Evolutionary conservation across 2,113 vertebrate species (phyloP).

Genomic region (Clarias macrocephalus): DNA sequence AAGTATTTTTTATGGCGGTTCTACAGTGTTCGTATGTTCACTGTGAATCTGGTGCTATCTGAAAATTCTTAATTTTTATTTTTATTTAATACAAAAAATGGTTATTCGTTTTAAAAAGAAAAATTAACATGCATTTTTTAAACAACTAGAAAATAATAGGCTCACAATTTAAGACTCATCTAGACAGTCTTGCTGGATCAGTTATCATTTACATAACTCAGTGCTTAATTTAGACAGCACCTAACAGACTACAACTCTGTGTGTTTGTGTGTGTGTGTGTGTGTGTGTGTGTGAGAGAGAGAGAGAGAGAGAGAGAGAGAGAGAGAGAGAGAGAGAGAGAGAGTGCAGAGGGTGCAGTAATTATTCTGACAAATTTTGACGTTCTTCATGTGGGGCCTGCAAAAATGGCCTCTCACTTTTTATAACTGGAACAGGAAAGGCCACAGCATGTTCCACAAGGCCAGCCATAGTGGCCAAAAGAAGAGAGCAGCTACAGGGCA

Average conservation of each 20-base stretch:
- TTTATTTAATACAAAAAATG: not conserved
- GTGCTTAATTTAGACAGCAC: not conserved
- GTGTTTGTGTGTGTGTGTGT: constrained; percentile 12
- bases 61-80: not conserved
- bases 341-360: constrained; percentile 11
- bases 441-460: constrained; percentile 19
- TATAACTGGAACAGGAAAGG: constrained; percentile 55
- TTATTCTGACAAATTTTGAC: constrained; percentile 55
- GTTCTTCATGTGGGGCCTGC: constrained; percentile 56
- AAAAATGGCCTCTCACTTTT: constrained; percentile 42
- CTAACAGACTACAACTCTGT: not conserved
- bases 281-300: not conserved
- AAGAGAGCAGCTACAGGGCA: constrained; percentile 14
- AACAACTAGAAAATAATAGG: not conserved
- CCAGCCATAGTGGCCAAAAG: constrained; percentile 35
- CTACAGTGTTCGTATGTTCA: not conserved
- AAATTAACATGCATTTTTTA: not conserved
- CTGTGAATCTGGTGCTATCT: not conserved
- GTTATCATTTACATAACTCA: not conserved
- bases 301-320: too few species aligned
- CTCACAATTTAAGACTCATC: not conserved
- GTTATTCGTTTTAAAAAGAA: not conserved
- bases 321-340: too few species aligned
- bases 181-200: constrained; percentile 1
- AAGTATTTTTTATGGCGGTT: not conserved